A percentile compares a stretch with the other conserved stretches of the same genome.
These are phyloP conservation scores for Cephalopterus ornatus DNA, from an alignment of 2,113 vertebrate genomes.

Conservation along the genomic window DNA sequence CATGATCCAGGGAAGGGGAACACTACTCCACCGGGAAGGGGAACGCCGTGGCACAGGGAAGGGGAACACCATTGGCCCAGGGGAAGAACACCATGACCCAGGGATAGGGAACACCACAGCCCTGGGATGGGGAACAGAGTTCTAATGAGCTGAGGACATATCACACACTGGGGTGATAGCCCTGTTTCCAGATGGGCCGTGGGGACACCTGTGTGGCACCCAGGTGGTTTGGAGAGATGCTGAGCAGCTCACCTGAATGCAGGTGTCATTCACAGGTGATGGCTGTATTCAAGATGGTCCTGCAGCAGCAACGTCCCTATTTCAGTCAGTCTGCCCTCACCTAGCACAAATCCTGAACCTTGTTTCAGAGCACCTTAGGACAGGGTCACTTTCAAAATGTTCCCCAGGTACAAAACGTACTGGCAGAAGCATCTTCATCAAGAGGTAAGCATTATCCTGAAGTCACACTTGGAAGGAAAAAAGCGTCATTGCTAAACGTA, in stretches of 20 bases:
- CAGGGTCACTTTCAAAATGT: neutral
- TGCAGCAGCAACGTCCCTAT: neutral
- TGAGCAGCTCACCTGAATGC: fast-evolving
- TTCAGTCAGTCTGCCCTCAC: neutral
- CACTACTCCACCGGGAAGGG: too few species aligned
- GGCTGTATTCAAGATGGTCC: neutral
- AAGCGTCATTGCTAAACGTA: neutral
- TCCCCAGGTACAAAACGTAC: neutral
- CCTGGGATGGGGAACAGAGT: too few species aligned
- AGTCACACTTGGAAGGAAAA: neutral
- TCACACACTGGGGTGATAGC: fast-evolving
- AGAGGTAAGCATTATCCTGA: neutral
- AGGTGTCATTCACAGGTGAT: fast-evolving
- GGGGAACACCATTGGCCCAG: neutral
- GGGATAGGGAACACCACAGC: neutral
- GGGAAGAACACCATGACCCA: neutral
- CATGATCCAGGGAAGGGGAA: neutral
- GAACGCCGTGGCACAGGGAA: neutral
- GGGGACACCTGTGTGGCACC: fast-evolving
- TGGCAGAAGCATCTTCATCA: neutral
- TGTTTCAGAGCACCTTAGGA: neutral
- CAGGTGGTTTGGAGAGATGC: neutral
- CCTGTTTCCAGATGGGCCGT: neutral
- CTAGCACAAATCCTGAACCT: neutral
- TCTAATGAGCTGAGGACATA: neutral